These are phyloP conservation scores for Tubulanus polymorphus DNA, from an alignment of 2,888 invertebrate genomes.

Conservation along the genomic window DNA sequence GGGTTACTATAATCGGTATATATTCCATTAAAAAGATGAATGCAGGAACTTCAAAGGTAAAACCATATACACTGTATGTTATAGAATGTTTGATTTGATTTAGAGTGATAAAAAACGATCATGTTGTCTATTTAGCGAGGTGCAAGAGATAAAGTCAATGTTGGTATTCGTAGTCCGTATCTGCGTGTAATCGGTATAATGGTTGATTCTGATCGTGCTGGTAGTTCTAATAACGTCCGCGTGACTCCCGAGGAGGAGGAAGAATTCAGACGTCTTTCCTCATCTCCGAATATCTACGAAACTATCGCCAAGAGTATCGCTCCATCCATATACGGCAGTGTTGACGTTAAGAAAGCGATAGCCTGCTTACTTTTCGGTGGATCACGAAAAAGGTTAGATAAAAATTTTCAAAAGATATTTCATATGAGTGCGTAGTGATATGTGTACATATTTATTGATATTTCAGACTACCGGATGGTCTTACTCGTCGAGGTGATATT, in stretches of 20 bases:
- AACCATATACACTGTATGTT: too few species aligned
- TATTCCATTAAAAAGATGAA: slow-evolving; percentile 90
- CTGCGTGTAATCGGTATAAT: slow-evolving; percentile 89
- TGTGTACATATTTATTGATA: too few species aligned
- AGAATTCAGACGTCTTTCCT: slow-evolving; percentile 76
- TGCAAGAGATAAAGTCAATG: slow-evolving; percentile 60
- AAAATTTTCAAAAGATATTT: too few species aligned
- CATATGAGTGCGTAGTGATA: too few species aligned
- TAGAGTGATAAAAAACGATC: too few species aligned
- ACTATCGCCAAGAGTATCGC: slow-evolving; percentile 85
- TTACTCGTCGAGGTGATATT: slow-evolving; percentile 93
- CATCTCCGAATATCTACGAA: slow-evolving; percentile 82
- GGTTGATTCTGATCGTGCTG: slow-evolving; percentile 65
- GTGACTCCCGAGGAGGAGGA: slow-evolving; percentile 69
- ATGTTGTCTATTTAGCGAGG: slow-evolving; percentile 64
- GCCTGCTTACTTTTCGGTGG: slow-evolving; percentile 93
- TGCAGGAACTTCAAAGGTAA: slow-evolving; percentile 32
- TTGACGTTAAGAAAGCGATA: slow-evolving; percentile 95
- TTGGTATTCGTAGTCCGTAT: slow-evolving; percentile 92
- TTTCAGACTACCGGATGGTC: slow-evolving; percentile 79
- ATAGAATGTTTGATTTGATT: too few species aligned
- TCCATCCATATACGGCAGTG: slow-evolving; percentile 91
- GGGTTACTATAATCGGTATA: slow-evolving; percentile 88
- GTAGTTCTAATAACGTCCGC: slow-evolving; percentile 39
- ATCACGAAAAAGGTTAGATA: slow-evolving; percentile 57